Conservation (phyloP, 2,888 invertebrate species). For the Ephialtes manifestator region DNA sequence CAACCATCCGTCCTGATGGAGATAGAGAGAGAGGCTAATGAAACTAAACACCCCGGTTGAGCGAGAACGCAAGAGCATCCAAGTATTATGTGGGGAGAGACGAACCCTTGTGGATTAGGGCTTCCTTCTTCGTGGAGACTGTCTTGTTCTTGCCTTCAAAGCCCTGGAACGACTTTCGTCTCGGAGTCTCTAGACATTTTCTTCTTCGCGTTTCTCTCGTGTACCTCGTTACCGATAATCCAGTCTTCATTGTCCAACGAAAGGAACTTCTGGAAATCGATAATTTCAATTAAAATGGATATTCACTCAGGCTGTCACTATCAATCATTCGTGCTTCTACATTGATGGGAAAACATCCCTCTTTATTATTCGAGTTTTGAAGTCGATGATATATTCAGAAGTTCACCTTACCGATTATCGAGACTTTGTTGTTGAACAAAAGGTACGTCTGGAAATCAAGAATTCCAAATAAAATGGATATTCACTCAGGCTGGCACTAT, state of each 20-base stretch:
- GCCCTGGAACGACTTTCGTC: constrained; percentile 44
- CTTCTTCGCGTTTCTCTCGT: constrained; percentile 16
- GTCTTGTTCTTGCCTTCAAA: constrained; percentile 59
- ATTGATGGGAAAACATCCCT: background rate
- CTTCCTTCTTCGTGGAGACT: constrained; percentile 64
- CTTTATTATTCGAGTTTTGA: background rate
- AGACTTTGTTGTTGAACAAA: too few species aligned
- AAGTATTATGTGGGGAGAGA: constrained; percentile 15
- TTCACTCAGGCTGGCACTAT: too few species aligned
- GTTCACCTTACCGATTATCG: too few species aligned
- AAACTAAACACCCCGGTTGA: constrained; percentile 66
- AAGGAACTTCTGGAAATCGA: constrained; percentile 27
- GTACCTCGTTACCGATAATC: constrained; percentile 56
- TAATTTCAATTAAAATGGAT: constrained; percentile 45
- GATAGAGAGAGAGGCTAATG: constrained; percentile 58
- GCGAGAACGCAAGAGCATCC: constrained; percentile 45
- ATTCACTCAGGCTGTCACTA: background rate
- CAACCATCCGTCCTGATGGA: constrained; percentile 26
- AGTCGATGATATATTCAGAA: too few species aligned
- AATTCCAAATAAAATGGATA: too few species aligned
- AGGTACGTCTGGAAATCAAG: too few species aligned
- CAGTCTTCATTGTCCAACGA: constrained; percentile 40
- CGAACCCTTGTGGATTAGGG: constrained; percentile 64
- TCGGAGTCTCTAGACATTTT: background rate
- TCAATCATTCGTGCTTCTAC: background rate